Conservation (phyloP, 2,888 invertebrate genomes). For the Chironomus riparius region DNA sequence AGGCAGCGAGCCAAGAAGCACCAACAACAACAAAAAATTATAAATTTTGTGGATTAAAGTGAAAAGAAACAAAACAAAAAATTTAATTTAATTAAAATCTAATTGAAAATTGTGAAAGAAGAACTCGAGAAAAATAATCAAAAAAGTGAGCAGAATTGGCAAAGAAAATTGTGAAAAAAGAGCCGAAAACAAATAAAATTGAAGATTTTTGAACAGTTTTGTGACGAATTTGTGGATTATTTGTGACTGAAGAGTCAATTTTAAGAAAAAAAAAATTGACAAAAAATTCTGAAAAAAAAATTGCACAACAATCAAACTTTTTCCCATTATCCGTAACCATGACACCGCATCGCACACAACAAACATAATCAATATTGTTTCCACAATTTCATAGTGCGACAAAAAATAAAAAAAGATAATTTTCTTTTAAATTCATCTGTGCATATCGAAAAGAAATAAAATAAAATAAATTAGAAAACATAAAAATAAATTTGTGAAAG, state of each 20-base stretch:
- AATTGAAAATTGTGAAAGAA: too few relatives aligned
- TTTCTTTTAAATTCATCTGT: neutral
- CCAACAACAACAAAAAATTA: too few relatives aligned
- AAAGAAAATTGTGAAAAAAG: too few relatives aligned
- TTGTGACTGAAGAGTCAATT: neutral
- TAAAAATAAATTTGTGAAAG: neutral
- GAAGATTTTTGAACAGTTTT: too few relatives aligned
- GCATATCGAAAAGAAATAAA: neutral
- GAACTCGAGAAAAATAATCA: too few relatives aligned
- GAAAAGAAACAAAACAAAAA: too few relatives aligned
- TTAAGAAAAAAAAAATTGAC: neutral
- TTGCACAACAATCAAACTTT: neutral
- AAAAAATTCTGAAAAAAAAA: neutral
- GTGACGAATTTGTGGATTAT: too few relatives aligned
- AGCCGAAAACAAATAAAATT: too few relatives aligned
- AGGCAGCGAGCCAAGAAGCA: too few relatives aligned
- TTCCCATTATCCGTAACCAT: neutral
- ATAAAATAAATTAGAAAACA: neutral
- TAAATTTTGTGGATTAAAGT: too few relatives aligned
- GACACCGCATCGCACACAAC: conserved; percentile 1
- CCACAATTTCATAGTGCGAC: neutral
- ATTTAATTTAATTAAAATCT: too few relatives aligned
- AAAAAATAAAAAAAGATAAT: neutral
- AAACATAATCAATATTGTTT: conserved; percentile 10
- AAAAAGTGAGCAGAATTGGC: too few relatives aligned